These are phyloP conservation scores for Hecatera dysodea DNA, from an alignment of 2,888 invertebrate genomes.

Conservation along the genomic window DNA sequence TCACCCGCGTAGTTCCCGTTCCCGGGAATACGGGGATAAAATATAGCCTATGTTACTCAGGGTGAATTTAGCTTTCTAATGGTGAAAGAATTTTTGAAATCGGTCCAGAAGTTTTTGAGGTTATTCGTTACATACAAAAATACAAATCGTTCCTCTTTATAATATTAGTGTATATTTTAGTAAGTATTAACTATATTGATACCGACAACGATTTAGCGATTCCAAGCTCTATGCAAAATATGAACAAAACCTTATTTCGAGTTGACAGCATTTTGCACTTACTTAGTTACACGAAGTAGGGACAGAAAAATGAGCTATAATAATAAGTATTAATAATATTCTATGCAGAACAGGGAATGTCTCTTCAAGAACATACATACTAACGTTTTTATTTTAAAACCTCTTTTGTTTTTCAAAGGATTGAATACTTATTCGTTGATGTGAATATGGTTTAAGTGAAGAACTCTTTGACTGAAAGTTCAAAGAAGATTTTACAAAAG, in stretches of 20 bases:
- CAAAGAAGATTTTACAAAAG: slow-evolving; percentile 1
- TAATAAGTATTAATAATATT: slow-evolving; percentile 32
- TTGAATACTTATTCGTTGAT: slow-evolving; percentile 20
- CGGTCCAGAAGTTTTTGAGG: too few species aligned
- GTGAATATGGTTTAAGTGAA: slow-evolving; percentile 18
- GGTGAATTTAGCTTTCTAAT: too few species aligned
- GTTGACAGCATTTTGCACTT: slow-evolving; percentile 57
- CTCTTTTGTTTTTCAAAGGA: slow-evolving; percentile 20
- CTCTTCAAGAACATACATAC: slow-evolving; percentile 18
- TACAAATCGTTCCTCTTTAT: too few species aligned
- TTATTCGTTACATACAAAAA: too few species aligned
- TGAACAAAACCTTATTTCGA: slow-evolving; percentile 9
- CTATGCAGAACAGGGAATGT: slow-evolving; percentile 34
- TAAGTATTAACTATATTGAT: too few species aligned
- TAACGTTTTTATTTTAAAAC: slow-evolving; percentile 29
- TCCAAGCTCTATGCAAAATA: background rate
- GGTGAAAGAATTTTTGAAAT: too few species aligned
- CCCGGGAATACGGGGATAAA: too few species aligned
- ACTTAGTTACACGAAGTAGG: background rate
- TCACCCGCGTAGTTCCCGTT: too few species aligned
- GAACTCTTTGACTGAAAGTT: slow-evolving; percentile 16
- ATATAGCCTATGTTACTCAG: too few species aligned
- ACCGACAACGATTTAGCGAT: background rate
- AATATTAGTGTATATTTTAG: too few species aligned
- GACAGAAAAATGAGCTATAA: slow-evolving; percentile 29